Conservation (phyloP, 2,797 vertebrate species). For the Malacoctenus gilli region DNA sequence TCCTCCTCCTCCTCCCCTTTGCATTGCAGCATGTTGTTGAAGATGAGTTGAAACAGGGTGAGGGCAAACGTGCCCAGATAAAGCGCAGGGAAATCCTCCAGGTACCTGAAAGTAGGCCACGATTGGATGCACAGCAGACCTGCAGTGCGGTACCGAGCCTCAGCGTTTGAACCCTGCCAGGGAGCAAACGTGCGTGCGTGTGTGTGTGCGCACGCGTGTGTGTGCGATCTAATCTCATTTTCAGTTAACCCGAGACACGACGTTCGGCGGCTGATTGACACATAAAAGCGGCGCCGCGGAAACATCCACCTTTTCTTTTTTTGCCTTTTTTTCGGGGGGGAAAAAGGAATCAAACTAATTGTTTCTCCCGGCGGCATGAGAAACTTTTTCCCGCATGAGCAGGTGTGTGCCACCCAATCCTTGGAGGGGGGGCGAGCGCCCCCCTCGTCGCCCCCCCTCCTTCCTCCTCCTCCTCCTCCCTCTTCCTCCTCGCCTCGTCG, state of each 20-base stretch:
- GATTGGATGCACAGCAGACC: constrained; percentile 56
- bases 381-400: constrained; percentile 46
- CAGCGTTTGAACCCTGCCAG: constrained; percentile 47
- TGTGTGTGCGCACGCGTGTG: constrained; percentile 28
- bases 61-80: constrained; percentile 44
- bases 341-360: constrained; percentile 74
- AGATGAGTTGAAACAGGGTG: constrained; percentile 35
- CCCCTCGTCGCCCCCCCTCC: background rate
- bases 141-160: constrained; percentile 59
- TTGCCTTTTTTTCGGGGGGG: no score
- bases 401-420: background rate
- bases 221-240: constrained; percentile 59
- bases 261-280: constrained; percentile 65
- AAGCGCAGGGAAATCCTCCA: constrained; percentile 55
- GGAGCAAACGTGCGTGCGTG: constrained; percentile 51
- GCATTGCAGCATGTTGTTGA: no score
- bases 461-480: background rate
- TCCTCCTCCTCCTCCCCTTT: no score
- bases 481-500: background rate
- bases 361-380: constrained; percentile 70
- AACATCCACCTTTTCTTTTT: no score
- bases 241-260: constrained; percentile 59
- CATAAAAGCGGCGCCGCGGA: constrained; percentile 58
- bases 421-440: no score
- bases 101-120: constrained; percentile 69